Evolutionary conservation across 2,113 vertebrate genomes (phyloP).

Genomic region (Leucopsar rothschildi): DNA sequence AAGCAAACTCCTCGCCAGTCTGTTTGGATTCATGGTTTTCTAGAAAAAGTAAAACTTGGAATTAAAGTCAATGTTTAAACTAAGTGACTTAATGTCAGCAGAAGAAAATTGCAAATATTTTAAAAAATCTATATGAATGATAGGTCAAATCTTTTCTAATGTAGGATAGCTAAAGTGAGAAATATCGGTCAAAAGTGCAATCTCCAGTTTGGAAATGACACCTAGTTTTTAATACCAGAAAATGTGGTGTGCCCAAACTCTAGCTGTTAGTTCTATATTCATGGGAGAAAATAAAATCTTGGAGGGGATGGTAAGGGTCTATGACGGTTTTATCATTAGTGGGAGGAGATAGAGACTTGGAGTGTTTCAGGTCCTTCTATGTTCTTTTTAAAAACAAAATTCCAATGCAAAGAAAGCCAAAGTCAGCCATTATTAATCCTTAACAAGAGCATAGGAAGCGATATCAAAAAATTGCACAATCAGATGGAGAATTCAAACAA

Average conservation of each 20-base stretch:
- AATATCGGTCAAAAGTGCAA: background rate
- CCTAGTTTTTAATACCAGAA: background rate
- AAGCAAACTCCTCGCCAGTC: background rate
- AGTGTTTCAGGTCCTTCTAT: background rate
- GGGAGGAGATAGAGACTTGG: background rate
- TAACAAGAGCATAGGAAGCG: background rate
- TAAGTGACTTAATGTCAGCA: background rate
- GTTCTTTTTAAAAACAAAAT: background rate
- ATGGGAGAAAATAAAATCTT: background rate
- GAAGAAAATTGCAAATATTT: background rate
- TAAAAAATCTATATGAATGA: accelerated
- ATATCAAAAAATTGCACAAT: background rate
- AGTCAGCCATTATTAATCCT: background rate
- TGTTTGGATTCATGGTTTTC: background rate
- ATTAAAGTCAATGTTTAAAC: background rate
- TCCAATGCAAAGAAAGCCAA: background rate
- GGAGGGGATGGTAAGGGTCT: background rate
- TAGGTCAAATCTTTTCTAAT: background rate
- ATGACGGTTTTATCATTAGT: background rate
- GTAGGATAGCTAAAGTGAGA: background rate
- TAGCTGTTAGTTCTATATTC: background rate
- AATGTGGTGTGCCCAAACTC: background rate
- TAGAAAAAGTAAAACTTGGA: background rate
- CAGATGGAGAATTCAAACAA: background rate
- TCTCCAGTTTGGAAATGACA: background rate